phyloP scores from a whole-genome alignment of 2,113 vertebrate genomes.

The Neogobius melanostomus region DNA sequence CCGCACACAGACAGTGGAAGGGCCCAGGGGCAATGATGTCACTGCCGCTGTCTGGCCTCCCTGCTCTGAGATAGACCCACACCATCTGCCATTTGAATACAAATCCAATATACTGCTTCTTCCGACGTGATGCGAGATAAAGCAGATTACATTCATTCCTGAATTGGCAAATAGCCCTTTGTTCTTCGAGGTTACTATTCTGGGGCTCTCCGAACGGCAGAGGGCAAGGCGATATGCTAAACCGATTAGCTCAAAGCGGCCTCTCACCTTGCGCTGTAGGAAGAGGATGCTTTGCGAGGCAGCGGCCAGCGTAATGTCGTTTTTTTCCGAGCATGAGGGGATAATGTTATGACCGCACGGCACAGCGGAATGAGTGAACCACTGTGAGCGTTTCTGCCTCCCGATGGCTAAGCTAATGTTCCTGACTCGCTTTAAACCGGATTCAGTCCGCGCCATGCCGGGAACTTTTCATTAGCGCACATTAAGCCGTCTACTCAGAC shows the following conservation, averaged over 20 bases:
- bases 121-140: conserved; percentile 33
- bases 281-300: conserved; percentile 34
- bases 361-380: neutral
- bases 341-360: conserved; percentile 1
- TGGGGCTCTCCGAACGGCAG: conserved; percentile 21
- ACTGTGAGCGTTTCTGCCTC: conserved; percentile 4
- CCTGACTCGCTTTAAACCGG: neutral
- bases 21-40: conserved; percentile 36
- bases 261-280: conserved; percentile 48
- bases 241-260: conserved; percentile 39
- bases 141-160: conserved; percentile 53
- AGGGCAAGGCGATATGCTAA: conserved; percentile 57
- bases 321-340: conserved; percentile 36
- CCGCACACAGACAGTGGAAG: conserved; percentile 19
- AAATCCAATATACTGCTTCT: conserved; percentile 49
- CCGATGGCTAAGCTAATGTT: conserved; percentile 13
- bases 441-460: neutral
- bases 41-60: conserved; percentile 38
- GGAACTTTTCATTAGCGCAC: conserved; percentile 2
- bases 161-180: conserved; percentile 58
- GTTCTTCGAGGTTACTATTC: conserved; percentile 60
- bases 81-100: conserved; percentile 47
- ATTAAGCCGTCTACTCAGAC: conserved; percentile 11
- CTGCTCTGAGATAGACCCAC: conserved; percentile 33
- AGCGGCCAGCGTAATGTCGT: conserved; percentile 28